phyloP scores from a whole-genome alignment of 2,113 vertebrate species.

The Ancistrus triradiatus region DNA sequence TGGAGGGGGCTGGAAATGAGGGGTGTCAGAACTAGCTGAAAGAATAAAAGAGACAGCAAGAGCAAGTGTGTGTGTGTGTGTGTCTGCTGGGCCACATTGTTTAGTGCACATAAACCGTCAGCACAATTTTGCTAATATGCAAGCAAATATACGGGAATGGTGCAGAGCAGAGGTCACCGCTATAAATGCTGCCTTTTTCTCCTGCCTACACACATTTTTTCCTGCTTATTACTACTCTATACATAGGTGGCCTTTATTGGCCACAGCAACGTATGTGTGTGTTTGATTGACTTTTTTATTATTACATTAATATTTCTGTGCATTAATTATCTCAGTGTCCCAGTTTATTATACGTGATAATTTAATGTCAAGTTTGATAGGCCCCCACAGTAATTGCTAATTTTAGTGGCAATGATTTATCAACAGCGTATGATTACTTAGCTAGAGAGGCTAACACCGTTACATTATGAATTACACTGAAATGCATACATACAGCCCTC shows the following conservation, averaged over 20 bases:
- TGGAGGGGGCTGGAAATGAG: constrained; percentile 6
- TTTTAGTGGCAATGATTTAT: constrained; percentile 46
- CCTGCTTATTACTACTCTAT: constrained; percentile 24
- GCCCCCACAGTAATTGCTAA: constrained; percentile 38
- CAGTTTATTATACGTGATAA: constrained; percentile 5
- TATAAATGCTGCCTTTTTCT: constrained; percentile 16
- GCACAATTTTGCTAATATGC: constrained; percentile 45
- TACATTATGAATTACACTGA: constrained; percentile 19
- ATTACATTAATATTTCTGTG: constrained; percentile 34
- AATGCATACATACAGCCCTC: neutral
- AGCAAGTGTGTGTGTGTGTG: neutral
- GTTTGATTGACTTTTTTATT: constrained; percentile 21
- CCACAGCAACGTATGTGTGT: constrained; percentile 29
- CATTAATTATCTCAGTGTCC: constrained; percentile 44
- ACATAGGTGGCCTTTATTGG: constrained; percentile 18
- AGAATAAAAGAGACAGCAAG: constrained; percentile 9
- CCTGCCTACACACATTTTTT: constrained; percentile 10
- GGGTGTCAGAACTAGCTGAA: constrained; percentile 11
- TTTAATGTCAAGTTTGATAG: constrained; percentile 14
- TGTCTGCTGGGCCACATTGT: constrained; percentile 26
- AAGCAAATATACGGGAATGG: constrained; percentile 42
- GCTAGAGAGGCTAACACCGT: constrained; percentile 37
- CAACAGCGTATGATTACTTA: constrained; percentile 44
- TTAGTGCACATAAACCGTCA: constrained; percentile 37
- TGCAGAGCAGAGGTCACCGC: constrained; percentile 39